These are phyloP conservation scores for Dendroctonus ponderosae DNA, from an alignment of 1,140 invertebrate species.

Conservation along the genomic window DNA sequence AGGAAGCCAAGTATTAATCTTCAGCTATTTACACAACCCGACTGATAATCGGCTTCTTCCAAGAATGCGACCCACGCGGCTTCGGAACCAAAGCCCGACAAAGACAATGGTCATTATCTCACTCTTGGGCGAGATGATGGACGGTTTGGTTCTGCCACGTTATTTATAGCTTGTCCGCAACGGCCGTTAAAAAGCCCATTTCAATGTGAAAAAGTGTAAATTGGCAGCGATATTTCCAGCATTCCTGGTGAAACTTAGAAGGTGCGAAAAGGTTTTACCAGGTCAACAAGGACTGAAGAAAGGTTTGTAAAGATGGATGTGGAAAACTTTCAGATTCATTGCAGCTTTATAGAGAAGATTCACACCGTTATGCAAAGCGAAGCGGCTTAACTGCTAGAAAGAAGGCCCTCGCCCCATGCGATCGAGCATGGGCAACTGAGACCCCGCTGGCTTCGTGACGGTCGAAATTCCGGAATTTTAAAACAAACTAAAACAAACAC, in stretches of 20 bases:
- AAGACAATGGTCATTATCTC: conserved; percentile 34
- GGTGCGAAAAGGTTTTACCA: too few relatives aligned
- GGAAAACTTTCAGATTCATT: too few relatives aligned
- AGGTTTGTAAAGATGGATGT: too few relatives aligned
- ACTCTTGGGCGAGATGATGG: conserved; percentile 33
- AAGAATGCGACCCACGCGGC: conserved; percentile 19
- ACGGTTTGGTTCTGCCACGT: conserved; percentile 13
- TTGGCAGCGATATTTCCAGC: too few relatives aligned
- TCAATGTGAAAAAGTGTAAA: too few relatives aligned
- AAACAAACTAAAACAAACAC: background rate
- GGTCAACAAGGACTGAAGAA: too few relatives aligned
- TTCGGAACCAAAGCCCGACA: conserved; percentile 10
- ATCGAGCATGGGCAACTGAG: background rate
- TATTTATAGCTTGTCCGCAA: conserved; percentile 23
- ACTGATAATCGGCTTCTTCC: conserved; percentile 28
- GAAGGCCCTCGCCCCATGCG: background rate
- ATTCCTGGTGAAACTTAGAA: too few relatives aligned
- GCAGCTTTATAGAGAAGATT: background rate
- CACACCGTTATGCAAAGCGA: background rate
- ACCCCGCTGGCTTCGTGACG: conserved; percentile 1
- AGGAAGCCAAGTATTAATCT: conserved; percentile 18
- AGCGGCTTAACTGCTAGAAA: conserved; percentile 1
- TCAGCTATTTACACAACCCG: conserved; percentile 14
- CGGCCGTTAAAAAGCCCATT: background rate
- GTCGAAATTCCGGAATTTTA: conserved; percentile 1